Evolutionary conservation across 2,113 vertebrate genomes (phyloP), one percentile per base, ranked within the genome.

Genomic region (Pollachius pollachius): DNA sequence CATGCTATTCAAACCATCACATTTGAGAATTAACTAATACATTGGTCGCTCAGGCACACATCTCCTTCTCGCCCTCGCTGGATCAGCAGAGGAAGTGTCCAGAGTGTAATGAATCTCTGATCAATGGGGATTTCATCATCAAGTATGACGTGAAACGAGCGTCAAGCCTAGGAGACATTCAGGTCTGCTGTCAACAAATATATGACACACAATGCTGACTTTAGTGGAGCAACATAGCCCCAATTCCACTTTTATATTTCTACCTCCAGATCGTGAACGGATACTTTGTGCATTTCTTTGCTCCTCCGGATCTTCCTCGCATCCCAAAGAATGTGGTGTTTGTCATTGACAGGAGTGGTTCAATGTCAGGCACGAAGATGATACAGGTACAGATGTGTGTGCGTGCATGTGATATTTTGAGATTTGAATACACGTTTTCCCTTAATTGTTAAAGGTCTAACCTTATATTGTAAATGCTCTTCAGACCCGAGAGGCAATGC

Each of bases 41-140:
- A 52, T 77, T 17, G 18, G n/a, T 27, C 59, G 73, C 9, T 37
- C 69, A 93, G 92, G 92, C 90, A 0, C 89, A 77, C 59, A 83
- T 93, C 27, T 87, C 82, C 15, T 93, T 93, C 73, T 91, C 89
- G 41, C 92, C 92, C 62, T 91, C 89, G 0, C 8, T 91, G 64
- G 89, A 94, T 5, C 94, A 99, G 84, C 97, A 99, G 80, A 92
- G 94, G 66, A 90, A 83, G 3, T 98, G 96, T 77, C 81, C 89
- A 6, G 85, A 25, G 0, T 97, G 96, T 74, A 89, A 94, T 0
- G 89, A 87, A 0, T 93, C 95, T 1, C 48, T 92, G 62, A 86
- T 98, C 54, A 88, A 98, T 59, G 96, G 96, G 62, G 94, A 97
- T 86, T 96, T 99, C 80, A 82, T 74, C 75, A 90, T 98, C 60